Evolutionary conservation across 1,140 invertebrate species (phyloP).

Genomic region (Hermatobates lingyangjiaoensis): DNA sequence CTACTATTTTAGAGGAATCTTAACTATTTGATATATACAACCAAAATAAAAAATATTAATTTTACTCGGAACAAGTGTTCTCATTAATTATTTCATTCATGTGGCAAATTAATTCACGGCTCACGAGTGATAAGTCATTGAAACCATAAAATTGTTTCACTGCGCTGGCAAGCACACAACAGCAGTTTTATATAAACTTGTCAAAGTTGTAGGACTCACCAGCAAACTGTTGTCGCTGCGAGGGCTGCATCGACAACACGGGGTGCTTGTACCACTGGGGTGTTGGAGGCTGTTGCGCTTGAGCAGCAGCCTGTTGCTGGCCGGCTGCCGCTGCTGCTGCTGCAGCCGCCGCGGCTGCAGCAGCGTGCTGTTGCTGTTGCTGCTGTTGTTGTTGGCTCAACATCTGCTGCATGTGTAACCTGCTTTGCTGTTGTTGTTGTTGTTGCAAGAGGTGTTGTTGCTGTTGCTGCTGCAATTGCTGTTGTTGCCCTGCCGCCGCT

Average conservation of each 20-base stretch:
- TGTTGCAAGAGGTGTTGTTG: constrained; percentile 20
- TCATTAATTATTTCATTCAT: background rate
- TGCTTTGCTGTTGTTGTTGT: constrained; percentile 21
- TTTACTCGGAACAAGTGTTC: background rate
- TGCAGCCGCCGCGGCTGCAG: constrained; percentile 29
- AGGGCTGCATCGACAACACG: constrained; percentile 31
- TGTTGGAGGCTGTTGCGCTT: constrained; percentile 26
- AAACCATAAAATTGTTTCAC: no score
- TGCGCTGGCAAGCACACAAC: background rate
- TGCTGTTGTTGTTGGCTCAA: constrained; percentile 24
- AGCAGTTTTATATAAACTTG: background rate
- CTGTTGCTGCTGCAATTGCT: constrained; percentile 22
- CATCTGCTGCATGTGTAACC: constrained; percentile 25
- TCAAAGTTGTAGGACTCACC: constrained; percentile 1
- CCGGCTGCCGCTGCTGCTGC: constrained; percentile 24
- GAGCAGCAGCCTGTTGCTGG: constrained; percentile 23
- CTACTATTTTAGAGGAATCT: no score
- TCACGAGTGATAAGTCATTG: no score
- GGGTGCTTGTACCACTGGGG: constrained; percentile 34
- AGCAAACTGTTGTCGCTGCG: constrained; percentile 27
- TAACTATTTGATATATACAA: no score
- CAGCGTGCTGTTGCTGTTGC: constrained; percentile 22
- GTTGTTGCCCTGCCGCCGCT: constrained; percentile 20
- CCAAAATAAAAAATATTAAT: no score
- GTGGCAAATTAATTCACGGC: background rate